Conservation (phyloP, 2,888 invertebrate species). For the Psococerastis gibbosa region DNA sequence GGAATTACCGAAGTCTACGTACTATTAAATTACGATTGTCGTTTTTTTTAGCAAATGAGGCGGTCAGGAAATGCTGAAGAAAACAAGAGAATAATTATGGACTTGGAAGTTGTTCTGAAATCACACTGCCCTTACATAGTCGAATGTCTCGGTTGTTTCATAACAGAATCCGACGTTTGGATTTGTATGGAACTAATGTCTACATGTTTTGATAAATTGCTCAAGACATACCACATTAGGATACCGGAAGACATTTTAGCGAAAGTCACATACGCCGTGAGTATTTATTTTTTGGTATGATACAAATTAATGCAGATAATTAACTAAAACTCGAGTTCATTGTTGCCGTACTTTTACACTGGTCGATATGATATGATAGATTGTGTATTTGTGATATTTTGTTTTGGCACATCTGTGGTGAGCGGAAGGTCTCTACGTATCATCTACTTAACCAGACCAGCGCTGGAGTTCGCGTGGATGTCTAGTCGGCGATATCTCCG, state of each 20-base stretch:
- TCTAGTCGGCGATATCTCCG: too few relatives aligned
- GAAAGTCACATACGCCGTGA: slow-evolving; percentile 89
- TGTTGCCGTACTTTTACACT: too few relatives aligned
- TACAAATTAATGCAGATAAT: too few relatives aligned
- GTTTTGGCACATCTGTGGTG: too few relatives aligned
- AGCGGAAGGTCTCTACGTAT: too few relatives aligned
- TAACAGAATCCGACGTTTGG: slow-evolving; percentile 95
- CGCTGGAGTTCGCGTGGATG: too few relatives aligned
- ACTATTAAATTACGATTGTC: slow-evolving; percentile 9
- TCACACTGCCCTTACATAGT: slow-evolving; percentile 96
- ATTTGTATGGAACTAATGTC: slow-evolving; percentile 99
- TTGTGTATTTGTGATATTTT: too few relatives aligned
- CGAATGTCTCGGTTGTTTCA: slow-evolving; percentile 92
- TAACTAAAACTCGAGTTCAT: too few relatives aligned
- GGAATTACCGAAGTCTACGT: too few relatives aligned
- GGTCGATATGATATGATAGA: too few relatives aligned
- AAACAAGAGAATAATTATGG: slow-evolving; percentile 96
- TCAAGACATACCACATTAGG: slow-evolving; percentile 67
- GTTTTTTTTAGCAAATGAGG: slow-evolving; percentile 65
- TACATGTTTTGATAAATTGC: slow-evolving; percentile 92
- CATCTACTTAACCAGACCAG: too few relatives aligned
- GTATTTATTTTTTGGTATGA: too few relatives aligned
- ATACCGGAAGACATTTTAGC: slow-evolving; percentile 93
- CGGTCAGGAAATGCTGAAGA: slow-evolving; percentile 92
- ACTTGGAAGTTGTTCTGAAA: slow-evolving; percentile 93